Conservation (phyloP, 2,888 invertebrate genomes). For the Melanostoma scalare region DNA sequence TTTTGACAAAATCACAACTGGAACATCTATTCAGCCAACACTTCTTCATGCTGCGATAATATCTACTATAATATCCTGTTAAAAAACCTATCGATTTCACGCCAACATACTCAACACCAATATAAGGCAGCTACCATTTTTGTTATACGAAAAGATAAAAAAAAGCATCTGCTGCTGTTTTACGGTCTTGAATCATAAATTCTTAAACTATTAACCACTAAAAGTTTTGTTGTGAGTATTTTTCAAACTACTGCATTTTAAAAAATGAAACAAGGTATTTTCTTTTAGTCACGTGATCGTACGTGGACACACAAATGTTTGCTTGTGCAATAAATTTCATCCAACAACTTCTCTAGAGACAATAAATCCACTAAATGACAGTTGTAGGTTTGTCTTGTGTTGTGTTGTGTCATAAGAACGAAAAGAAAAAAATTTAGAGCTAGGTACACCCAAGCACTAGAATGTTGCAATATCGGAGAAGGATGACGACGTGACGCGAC, state of each 20-base stretch:
- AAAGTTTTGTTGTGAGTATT: slow-evolving; percentile 12
- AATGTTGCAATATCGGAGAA: slow-evolving; percentile 8
- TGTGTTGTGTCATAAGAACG: slow-evolving; percentile 44
- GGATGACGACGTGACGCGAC: neutral
- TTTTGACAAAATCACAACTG: too few relatives aligned
- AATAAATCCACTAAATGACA: slow-evolving; percentile 65
- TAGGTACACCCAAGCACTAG: slow-evolving; percentile 21
- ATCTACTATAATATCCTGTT: too few relatives aligned
- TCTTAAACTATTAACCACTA: too few relatives aligned
- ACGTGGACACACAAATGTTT: slow-evolving; percentile 34
- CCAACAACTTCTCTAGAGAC: slow-evolving; percentile 30
- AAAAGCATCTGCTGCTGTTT: too few relatives aligned
- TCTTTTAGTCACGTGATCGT: slow-evolving; percentile 45
- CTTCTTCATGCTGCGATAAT: too few relatives aligned
- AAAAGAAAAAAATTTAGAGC: slow-evolving; percentile 7
- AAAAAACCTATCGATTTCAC: too few relatives aligned
- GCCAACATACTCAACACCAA: too few relatives aligned
- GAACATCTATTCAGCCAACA: too few relatives aligned
- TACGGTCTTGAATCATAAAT: too few relatives aligned
- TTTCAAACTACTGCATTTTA: slow-evolving; percentile 40
- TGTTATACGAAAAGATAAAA: too few relatives aligned
- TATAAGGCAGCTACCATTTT: too few relatives aligned
- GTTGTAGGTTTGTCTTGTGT: slow-evolving; percentile 45
- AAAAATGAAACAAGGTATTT: neutral
- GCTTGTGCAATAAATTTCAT: slow-evolving; percentile 40